Percentiles rank a stretch among this genome's conserved stretches.
These are phyloP conservation scores for Phaedon cochleariae DNA, from an alignment of 2,888 invertebrate species.

Conservation along the genomic window DNA sequence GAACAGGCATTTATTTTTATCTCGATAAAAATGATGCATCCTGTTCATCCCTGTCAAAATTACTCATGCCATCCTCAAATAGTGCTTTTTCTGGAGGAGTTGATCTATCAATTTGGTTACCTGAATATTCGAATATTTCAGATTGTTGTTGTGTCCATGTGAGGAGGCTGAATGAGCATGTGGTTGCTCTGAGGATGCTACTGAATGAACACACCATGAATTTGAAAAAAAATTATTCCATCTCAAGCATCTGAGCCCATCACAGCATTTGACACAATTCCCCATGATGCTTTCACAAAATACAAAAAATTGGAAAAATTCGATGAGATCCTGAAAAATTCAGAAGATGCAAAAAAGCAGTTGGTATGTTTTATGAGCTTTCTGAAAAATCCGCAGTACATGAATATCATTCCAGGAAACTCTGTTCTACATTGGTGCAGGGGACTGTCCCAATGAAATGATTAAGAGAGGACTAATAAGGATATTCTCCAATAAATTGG, in stretches of 20 bases:
- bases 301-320: not conserved
- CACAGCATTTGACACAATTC: not conserved
- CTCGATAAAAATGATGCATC: too few relatives aligned
- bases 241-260: not conserved
- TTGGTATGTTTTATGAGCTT: too few relatives aligned
- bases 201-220: not conserved
- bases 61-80: too few relatives aligned
- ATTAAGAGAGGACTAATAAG: not conserved
- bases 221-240: not conserved
- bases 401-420: not conserved
- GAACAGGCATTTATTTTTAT: too few relatives aligned
- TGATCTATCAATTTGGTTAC: too few relatives aligned
- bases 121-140: too few relatives aligned
- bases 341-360: not conserved
- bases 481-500: not conserved
- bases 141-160: conserved; percentile 3
- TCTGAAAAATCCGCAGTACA: too few relatives aligned
- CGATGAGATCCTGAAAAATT: not conserved
- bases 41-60: too few relatives aligned
- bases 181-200: not conserved
- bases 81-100: too few relatives aligned
- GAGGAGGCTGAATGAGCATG: not conserved
- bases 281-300: not conserved
- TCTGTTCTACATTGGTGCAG: not conserved
- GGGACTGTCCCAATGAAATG: not conserved